Base-by-base conservation (phyloP, 1,140 invertebrate species). In the Formica exsecta region DNA sequence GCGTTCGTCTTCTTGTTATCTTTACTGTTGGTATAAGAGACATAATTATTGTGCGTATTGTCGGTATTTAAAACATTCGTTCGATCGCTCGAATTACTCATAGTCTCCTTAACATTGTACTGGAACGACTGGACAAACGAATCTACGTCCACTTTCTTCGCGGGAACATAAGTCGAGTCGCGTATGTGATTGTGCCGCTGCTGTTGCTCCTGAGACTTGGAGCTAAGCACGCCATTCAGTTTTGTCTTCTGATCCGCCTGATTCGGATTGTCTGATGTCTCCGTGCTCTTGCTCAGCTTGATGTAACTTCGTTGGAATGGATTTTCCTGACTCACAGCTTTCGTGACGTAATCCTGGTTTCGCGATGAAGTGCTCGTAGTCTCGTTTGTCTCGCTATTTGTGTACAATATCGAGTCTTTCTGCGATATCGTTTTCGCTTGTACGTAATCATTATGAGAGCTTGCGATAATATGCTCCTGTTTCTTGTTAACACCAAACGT, bases 81-180 rank as follows among this genome's bases (percentile, higher is more conserved):
- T 5, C 68, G 79, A 9, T 91, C 87, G 13, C 32, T 25, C 22
- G 86, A 51, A 0, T 65, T 51, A 2, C 4, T 68, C 59, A 91
- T 79, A 2, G 87, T 48, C 3, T 87, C 87, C 87, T 84, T 93
- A 44, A 75, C 79, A 8, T 86, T 76, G 36, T 92, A 92, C 1
- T 91, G 81, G 41, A 92, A 90, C 25, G 88, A 92, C 44, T 92
- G 91, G 70, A 83, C 86, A 25, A 93, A 94, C 8, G 93, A 81
- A 73, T 90, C 90, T 8, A 88, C 57, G 29, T 92, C 91, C 0
- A 93, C 84, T 32, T 94, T 94, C 44, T 93, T 94, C n/a, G 91
- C n/a, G 6, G 91, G 59, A 54, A 66, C 80, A n/a, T 91, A 93
- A 36, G 86, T 90, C 4, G 70, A 22, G 36, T 93, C 90, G 0